Percentiles rank a stretch among this genome's conserved stretches.
phyloP scores from a whole-genome alignment of 2,888 invertebrate species.

The Drosophila pegasa region DNA sequence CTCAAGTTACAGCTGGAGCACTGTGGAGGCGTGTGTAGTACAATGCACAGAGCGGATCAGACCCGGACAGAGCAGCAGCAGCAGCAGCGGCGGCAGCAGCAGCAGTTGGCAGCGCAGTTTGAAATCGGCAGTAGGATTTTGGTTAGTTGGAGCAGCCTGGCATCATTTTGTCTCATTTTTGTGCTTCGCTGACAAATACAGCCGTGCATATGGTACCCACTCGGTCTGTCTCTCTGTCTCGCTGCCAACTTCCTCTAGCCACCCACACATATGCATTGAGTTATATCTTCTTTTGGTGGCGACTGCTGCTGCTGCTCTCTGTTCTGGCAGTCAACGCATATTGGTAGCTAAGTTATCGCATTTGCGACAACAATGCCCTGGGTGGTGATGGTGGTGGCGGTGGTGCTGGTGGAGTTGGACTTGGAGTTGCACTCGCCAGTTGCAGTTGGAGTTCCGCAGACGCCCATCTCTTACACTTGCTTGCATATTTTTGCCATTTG shows the following conservation, averaged over 20 bases:
- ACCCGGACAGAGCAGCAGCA: slow-evolving; percentile 24
- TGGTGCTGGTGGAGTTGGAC: slow-evolving; percentile 19
- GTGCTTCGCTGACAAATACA: slow-evolving; percentile 81
- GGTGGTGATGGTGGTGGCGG: slow-evolving; percentile 22
- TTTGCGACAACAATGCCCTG: slow-evolving; percentile 78
- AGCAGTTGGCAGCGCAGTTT: slow-evolving; percentile 3
- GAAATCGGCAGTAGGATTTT: slow-evolving; percentile 40
- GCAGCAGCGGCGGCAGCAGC: background rate
- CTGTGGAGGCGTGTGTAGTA: slow-evolving; percentile 24
- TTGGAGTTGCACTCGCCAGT: slow-evolving; percentile 35
- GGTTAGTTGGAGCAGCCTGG: slow-evolving; percentile 45
- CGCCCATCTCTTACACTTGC: slow-evolving; percentile 75
- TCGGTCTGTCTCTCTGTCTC: slow-evolving; percentile 11
- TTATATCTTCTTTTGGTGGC: slow-evolving; percentile 66
- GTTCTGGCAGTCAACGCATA: slow-evolving; percentile 76
- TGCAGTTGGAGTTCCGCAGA: slow-evolving; percentile 27
- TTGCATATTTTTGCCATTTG: slow-evolving; percentile 82
- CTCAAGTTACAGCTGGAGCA: slow-evolving; percentile 64
- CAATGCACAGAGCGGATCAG: slow-evolving; percentile 38
- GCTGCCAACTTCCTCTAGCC: slow-evolving; percentile 18
- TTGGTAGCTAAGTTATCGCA: slow-evolving; percentile 81
- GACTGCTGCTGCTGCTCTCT: slow-evolving; percentile 29
- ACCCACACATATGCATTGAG: slow-evolving; percentile 67
- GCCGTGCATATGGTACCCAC: slow-evolving; percentile 72
- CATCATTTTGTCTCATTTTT: slow-evolving; percentile 80